Percentiles rank a stretch among this genome's conserved stretches.
These are phyloP conservation scores for Mythimna loreyi DNA, from an alignment of 2,888 invertebrate genomes.

Conservation along the genomic window DNA sequence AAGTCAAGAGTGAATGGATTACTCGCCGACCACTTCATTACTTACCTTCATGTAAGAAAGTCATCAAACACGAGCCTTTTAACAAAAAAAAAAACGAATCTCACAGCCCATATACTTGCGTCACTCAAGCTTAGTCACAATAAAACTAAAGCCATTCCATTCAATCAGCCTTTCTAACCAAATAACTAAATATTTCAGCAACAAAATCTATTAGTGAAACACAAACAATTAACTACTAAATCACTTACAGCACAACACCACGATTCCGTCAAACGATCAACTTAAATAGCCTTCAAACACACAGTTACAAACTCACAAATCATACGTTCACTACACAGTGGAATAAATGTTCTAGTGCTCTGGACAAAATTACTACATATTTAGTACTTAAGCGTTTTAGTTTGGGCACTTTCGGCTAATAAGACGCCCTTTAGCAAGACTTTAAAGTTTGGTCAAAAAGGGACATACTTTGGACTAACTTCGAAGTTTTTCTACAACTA, in stretches of 20 bases:
- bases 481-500: too few relatives aligned
- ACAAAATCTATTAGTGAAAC: conserved; percentile 43
- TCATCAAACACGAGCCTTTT: too few relatives aligned
- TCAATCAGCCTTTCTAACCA: conserved; percentile 12
- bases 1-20: too few relatives aligned
- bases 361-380: neutral
- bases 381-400: neutral
- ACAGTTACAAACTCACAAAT: conserved; percentile 31
- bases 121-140: too few relatives aligned
- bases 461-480: too few relatives aligned
- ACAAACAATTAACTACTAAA: conserved; percentile 63
- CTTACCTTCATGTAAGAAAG: too few relatives aligned
- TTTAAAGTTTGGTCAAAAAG: too few relatives aligned
- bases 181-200: conserved; percentile 36
- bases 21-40: too few relatives aligned
- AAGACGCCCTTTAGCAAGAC: too few relatives aligned
- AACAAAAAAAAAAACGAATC: too few relatives aligned
- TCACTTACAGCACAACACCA: conserved; percentile 50
- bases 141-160: neutral
- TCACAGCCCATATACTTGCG: too few relatives aligned
- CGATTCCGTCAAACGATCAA: conserved; percentile 55
- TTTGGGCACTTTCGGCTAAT: neutral
- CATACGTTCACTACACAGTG: neutral
- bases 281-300: conserved; percentile 60
- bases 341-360: neutral